These are phyloP conservation scores for Agrilus planipennis DNA, from an alignment of 1,140 invertebrate genomes.

Conservation along the genomic window DNA sequence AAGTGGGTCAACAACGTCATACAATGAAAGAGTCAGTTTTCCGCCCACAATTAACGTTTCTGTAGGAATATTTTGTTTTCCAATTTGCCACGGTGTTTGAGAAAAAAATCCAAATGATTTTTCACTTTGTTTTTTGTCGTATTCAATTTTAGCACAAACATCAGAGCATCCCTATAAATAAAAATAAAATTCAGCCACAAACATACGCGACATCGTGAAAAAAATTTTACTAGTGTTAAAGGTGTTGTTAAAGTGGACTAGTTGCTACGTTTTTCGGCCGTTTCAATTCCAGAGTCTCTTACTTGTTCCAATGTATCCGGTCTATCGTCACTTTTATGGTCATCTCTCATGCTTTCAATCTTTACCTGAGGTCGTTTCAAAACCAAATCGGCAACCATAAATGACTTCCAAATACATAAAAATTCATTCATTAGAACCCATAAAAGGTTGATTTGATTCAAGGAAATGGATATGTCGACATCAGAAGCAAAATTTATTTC, in stretches of 20 bases:
- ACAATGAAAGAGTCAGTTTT: constrained; percentile 23
- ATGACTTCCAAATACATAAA: constrained; percentile 15
- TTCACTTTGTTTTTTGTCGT: constrained; percentile 7
- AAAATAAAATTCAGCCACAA: no score
- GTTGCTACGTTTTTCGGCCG: constrained; percentile 24
- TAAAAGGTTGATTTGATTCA: constrained; percentile 42
- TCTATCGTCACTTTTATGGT: constrained; percentile 6
- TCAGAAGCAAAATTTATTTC: constrained; percentile 63
- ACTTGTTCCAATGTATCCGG: constrained; percentile 12
- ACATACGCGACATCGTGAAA: no score
- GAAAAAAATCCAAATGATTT: constrained; percentile 12
- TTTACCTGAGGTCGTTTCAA: constrained; percentile 17
- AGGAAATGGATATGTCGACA: constrained; percentile 43
- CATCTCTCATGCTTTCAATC: constrained; percentile 7
- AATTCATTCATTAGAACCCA: constrained; percentile 23
- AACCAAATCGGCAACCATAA: constrained; percentile 12
- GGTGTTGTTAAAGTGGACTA: constrained; percentile 14
- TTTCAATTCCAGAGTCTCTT: constrained; percentile 33
- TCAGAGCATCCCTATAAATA: no score
- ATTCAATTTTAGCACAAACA: no score
- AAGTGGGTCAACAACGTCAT: constrained; percentile 8
- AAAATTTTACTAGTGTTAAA: no score
- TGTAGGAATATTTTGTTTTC: constrained; percentile 13
- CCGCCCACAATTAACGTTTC: constrained; percentile 25
- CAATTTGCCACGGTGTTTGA: constrained; percentile 11